Evolutionary conservation across 2,113 vertebrate genomes (phyloP).

Genomic region (Erinaceus europaeus): DNA sequence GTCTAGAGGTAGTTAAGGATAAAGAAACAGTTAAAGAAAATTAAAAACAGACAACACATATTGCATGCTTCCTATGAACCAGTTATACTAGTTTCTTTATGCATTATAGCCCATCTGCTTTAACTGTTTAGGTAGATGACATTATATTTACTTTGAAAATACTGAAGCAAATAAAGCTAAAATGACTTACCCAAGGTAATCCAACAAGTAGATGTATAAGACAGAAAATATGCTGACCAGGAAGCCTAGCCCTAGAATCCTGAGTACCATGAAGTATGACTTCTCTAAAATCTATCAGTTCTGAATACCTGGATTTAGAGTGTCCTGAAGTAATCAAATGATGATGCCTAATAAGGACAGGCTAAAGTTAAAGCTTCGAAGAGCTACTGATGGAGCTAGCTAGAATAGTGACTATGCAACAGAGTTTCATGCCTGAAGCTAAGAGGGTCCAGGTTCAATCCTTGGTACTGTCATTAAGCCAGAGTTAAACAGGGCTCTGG

Average conservation of each 20-base stretch:
- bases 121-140: background rate
- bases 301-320: background rate
- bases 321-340: background rate
- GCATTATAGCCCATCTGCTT: background rate
- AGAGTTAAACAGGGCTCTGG: too few species aligned
- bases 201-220: background rate
- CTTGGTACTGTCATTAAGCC: too few species aligned
- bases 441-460: too few species aligned
- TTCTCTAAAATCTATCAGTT: background rate
- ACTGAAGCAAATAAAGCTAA: background rate
- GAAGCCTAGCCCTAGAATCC: background rate
- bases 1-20: background rate
- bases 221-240: background rate
- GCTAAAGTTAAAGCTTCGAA: background rate
- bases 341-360: background rate
- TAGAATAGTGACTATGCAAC: too few species aligned
- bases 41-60: background rate
- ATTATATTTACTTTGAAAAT: background rate
- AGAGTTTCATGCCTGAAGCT: too few species aligned
- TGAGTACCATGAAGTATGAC: background rate
- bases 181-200: background rate
- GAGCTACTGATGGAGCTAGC: too few species aligned
- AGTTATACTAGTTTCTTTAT: background rate
- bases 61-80: background rate
- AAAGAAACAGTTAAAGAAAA: background rate